Evolutionary conservation across 2,888 invertebrate species (phyloP).

Genomic region (Philhelius pedissequus): DNA sequence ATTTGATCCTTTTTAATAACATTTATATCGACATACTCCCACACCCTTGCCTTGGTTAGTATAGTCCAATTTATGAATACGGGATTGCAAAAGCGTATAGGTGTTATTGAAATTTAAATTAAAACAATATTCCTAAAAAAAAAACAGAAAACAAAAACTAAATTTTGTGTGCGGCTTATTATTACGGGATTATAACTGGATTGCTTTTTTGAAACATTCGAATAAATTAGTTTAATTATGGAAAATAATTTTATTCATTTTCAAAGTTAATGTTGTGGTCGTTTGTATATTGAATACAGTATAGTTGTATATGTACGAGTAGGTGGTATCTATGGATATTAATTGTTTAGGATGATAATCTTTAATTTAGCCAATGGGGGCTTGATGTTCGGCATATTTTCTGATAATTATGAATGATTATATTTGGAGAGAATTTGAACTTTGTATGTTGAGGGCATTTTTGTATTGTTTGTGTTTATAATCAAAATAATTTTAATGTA

Average conservation of each 20-base stretch:
- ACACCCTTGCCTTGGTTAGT: not conserved
- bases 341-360: too few relatives aligned
- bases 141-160: not conserved
- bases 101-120: not conserved
- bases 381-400: too few relatives aligned
- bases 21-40: conserved; percentile 4
- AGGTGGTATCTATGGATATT: too few relatives aligned
- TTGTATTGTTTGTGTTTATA: too few relatives aligned
- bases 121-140: not conserved
- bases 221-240: not conserved
- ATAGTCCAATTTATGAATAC: not conserved
- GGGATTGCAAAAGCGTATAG: not conserved
- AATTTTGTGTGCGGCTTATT: not conserved
- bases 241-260: not conserved
- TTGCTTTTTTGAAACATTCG: not conserved
- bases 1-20: conserved; percentile 11
- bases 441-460: too few relatives aligned
- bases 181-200: not conserved
- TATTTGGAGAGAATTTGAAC: too few relatives aligned
- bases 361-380: too few relatives aligned
- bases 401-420: too few relatives aligned
- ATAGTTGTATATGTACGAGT: too few relatives aligned
- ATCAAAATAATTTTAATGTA: too few relatives aligned
- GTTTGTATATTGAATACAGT: not conserved
- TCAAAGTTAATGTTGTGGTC: not conserved